Base-by-base conservation (phyloP, 2,888 invertebrate genomes). In the Lithophane semibrunnea region DNA sequence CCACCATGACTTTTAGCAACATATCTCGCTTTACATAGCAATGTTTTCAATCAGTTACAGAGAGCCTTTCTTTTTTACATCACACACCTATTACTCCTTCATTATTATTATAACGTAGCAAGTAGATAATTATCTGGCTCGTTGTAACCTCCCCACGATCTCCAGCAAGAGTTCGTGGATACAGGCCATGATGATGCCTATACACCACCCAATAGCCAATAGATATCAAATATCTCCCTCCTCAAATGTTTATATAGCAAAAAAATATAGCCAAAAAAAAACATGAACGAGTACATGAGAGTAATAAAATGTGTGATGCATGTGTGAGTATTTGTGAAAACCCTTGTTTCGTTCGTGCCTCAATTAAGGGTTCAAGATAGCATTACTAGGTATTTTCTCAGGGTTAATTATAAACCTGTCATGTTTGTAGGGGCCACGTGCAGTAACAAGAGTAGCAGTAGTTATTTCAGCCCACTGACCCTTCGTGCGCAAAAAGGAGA, bases 401-500 rank as follows among this genome's bases (percentile, higher is more conserved):
- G 68, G 63, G n/a, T 85, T 86, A 87, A 87, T 88, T 88, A 86
- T 82, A 88, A 86, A 86, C 75, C 82, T 86, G 88, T 83, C 86
- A 85, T 83, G 85, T 77, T 81, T 56, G 79, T 79, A 71, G 29
- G 64, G 64, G 75, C 80, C 74, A 85, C 85, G 82, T 85, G 83
- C 77, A 83, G 84, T 80, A 83, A 88, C 80, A 77, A 60, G 81
- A 83, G 83, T 71, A 80, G 73, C 82, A 83, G 85, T 89, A 88
- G 85, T 88, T 88, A 88, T 85, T 80, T 79, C 74, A 78, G 81
- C 72, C 83, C 85, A 83, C 79, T 84, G 88, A 85, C 84, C 86
- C 85, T 85, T 80, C 80, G 77, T 84, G 82, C 83, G 86, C 88
- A 90, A 91, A 91, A 92, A 91, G 88, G 89, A 88, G 88, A 91